Percentiles rank a stretch among this genome's conserved stretches.
Conservation (phyloP, 53 echinoderm and acorn worm species). For the Antedon mediterranea region DNA sequence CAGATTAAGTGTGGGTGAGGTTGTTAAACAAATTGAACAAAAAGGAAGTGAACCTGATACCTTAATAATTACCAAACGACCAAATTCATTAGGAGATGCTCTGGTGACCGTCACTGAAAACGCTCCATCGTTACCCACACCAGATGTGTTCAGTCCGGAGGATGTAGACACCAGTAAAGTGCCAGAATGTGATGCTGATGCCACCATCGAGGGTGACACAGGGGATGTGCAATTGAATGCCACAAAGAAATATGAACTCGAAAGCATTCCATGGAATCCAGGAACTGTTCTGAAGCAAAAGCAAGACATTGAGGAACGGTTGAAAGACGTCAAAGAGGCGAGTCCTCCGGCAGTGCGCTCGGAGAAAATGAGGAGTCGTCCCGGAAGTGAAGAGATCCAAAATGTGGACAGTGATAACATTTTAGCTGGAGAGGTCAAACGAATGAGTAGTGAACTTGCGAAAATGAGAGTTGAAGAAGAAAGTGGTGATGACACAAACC, state of each 20-base stretch:
- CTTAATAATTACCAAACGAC: not conserved
- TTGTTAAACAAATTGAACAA: not conserved
- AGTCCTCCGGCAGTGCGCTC: conserved; percentile 37
- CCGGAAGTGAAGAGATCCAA: not conserved
- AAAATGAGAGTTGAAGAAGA: conserved; percentile 5
- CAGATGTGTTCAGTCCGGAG: conserved; percentile 1
- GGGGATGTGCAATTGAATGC: not conserved
- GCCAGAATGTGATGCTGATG: not conserved
- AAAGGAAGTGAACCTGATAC: not conserved
- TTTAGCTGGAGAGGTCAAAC: not conserved
- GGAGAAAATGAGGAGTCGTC: not conserved
- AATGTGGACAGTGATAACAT: not conserved
- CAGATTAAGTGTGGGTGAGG: conserved; percentile 1
- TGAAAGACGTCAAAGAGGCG: conserved; percentile 36
- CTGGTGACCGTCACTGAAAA: not conserved
- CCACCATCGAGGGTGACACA: not conserved
- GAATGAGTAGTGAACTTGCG: not conserved
- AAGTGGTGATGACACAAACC: not conserved
- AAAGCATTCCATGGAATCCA: conserved; percentile 41
- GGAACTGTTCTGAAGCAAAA: conserved; percentile 76
- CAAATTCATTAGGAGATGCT: not conserved
- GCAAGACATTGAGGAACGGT: conserved; percentile 65
- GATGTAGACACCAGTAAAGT: not conserved
- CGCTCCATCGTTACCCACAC: not conserved
- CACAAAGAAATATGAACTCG: conserved; percentile 2